Evolutionary conservation across 2,888 invertebrate genomes (phyloP).

Genomic region (Orthosia incerta): DNA sequence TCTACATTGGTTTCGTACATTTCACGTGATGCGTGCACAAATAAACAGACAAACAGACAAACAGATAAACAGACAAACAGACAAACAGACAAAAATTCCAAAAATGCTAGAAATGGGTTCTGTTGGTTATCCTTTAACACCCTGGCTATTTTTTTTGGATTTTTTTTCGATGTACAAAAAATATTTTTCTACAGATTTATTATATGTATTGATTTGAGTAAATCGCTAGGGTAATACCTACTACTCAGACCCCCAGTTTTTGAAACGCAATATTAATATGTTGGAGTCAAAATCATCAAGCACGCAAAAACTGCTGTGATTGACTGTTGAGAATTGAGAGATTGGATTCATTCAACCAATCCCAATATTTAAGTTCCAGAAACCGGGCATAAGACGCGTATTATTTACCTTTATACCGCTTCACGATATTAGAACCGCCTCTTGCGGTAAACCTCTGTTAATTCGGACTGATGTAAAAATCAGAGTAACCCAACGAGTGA

Average conservation of each 20-base stretch:
- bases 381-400: neutral
- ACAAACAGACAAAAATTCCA: no score
- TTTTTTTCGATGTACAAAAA: no score
- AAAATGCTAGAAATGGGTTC: no score
- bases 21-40: no score
- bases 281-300: neutral
- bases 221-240: neutral
- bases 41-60: no score
- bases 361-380: no score
- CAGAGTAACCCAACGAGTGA: conserved; percentile 32
- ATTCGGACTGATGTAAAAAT: conserved; percentile 26
- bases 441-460: conserved; percentile 4
- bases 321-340: neutral
- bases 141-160: no score
- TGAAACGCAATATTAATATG: neutral
- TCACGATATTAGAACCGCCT: conserved; percentile 13
- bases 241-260: neutral
- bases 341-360: neutral
- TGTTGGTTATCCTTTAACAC: no score
- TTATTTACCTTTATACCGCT: neutral
- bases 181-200: no score
- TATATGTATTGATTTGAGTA: no score
- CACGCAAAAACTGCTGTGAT: neutral
- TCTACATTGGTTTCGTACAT: no score
- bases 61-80: no score